Evolutionary conservation across 2,888 invertebrate species (phyloP), one percentile per base, ranked within the genome.

Genomic region (Hymenopus coronatus): DNA sequence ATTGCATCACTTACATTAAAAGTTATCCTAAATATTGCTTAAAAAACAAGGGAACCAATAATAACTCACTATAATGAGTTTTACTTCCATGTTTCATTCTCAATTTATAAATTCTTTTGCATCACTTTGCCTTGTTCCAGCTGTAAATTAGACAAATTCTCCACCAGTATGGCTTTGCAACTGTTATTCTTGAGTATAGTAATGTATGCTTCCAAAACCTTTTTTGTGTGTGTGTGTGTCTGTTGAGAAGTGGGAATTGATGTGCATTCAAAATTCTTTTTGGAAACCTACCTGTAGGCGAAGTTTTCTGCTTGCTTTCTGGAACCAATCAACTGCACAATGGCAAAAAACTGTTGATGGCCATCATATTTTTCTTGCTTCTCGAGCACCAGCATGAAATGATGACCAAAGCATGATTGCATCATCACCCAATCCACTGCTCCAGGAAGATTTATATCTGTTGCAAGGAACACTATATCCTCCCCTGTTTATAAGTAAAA

Each of bases 361-460:
- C 98, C 99, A 94, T 99, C 99, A 93, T 97, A 98, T 93, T 99
- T 99, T 92, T 99, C 99, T 94, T 99, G 98, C 93, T 99, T 99
- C 93, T 99, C 99, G 88, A 99, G 95, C 81, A 99, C 99, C 91
- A 99, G 95, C 99, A 99, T 99, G 93, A 99, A 99, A 93, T 99
- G 98, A 93, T 99, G 99, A 89, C 98, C 98, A 93, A 99, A 99
- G 94, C 99, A 99, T 46, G 98, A 98, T 94, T 99, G 99, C 99
- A 99, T 99, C 99, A 99, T 99, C 6, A 98, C 98, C 99, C 99
- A 99, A 93, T 99, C 99, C 15, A 99, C 99, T 70, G 99, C 99
- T 90, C 99, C 99, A 12, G 99, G 99, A 91, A 99, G 95, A 94
- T 99, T 99, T 90, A 99, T 99, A 93, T 99, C 99, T 82, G 99